Evolutionary conservation across 2,113 vertebrate genomes (phyloP), one percentile per base, ranked within the genome.

Genomic region (Amphiprion percula): DNA sequence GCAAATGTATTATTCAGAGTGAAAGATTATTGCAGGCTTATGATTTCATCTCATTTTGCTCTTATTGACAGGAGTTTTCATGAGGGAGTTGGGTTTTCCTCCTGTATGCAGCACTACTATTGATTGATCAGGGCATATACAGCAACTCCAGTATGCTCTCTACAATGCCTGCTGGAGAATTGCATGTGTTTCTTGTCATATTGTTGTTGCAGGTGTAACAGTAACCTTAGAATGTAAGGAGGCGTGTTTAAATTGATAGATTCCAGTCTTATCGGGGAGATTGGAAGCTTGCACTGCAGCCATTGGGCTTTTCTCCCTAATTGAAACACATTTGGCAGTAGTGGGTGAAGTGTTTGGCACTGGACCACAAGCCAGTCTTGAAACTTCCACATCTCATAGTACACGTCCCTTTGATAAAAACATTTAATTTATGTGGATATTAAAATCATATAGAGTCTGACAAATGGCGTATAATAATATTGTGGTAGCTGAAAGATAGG

Each of bases 311-410:
- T 66, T 59, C 50, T 59, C 24, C 41, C 61, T 68, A 73, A 88
- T 83, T 79, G 76, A 78, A 81, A 77, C 66, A 79, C 66, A 80
- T 78, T 80, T 85, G 68, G 85, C 73, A 87, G 64, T 44, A 72
- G 77, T 41, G 37, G 56, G 44, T 54, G 37, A 54, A 61, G 73
- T 74, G 66, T 68, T 78, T 91, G 66, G 71, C 77, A 49, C 47
- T 10, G 37, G 21, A 28, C 50, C 59, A 68, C 58, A 39, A 78
- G 54, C 53, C 67, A 49, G 68, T 78, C 59, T 70, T 78, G 79
- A 66, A 77, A 68, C 71, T 26, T 55, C 58, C 53, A 65, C 65
- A 73, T 52, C 52, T 80, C 26, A 68, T 28, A 21, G 69, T 54
- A 16, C 21, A 66, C 19, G 8, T 33, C 50, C 28, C n/a, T 79